Conservation (phyloP, 1,140 invertebrate species). For the Gonioctena quinquepunctata region DNA sequence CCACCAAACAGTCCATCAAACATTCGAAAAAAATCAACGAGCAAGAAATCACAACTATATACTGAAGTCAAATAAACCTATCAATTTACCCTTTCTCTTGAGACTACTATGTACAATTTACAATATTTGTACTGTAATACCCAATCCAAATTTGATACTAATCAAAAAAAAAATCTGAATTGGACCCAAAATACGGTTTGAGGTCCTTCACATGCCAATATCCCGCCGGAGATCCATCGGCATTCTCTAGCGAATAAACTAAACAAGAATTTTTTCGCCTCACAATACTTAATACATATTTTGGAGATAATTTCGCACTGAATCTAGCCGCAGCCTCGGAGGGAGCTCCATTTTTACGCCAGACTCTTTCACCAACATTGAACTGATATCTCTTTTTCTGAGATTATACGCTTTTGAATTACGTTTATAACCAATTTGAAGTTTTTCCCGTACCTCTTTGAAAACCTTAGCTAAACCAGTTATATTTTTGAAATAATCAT, state of each 20-base stretch:
- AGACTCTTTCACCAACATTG: slow-evolving; percentile 27
- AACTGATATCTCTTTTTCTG: slow-evolving; percentile 19
- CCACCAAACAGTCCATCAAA: too few species aligned
- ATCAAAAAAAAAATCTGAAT: too few species aligned
- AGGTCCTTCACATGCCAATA: slow-evolving; percentile 13
- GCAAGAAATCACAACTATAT: too few species aligned
- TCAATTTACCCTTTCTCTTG: too few species aligned
- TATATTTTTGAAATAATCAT: slow-evolving; percentile 4
- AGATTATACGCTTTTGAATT: slow-evolving; percentile 26
- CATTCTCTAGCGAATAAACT: neutral
- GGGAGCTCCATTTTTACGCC: slow-evolving; percentile 24
- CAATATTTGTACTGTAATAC: too few species aligned
- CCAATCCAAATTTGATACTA: too few species aligned
- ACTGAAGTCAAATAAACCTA: too few species aligned
- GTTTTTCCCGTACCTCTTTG: slow-evolving; percentile 13
- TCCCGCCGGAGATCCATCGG: neutral
- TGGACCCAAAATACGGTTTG: neutral
- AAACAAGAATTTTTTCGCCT: neutral
- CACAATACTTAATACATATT: slow-evolving; percentile 26
- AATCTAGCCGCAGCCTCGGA: slow-evolving; percentile 23
- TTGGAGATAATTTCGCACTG: slow-evolving; percentile 29
- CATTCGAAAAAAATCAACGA: too few species aligned
- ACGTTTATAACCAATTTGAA: slow-evolving; percentile 10
- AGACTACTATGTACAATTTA: too few species aligned
- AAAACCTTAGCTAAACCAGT: slow-evolving; percentile 12